These are phyloP conservation scores for Elysia crispata DNA, from an alignment of 2,888 invertebrate genomes.

Conservation along the genomic window DNA sequence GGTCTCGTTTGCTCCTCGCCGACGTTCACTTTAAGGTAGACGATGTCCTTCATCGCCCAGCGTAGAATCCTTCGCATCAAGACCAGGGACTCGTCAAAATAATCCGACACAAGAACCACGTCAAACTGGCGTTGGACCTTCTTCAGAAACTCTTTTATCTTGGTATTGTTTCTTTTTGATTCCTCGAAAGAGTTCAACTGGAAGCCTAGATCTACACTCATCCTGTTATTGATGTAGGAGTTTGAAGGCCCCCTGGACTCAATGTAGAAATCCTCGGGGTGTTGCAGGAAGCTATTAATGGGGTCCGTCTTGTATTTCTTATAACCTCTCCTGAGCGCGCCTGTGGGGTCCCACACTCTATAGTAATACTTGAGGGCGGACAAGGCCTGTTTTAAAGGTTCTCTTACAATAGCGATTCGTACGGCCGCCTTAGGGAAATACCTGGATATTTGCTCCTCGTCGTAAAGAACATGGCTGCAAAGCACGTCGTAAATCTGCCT, in stretches of 20 bases:
- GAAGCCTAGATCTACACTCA: conserved; percentile 54
- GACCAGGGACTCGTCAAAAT: background rate
- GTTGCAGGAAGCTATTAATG: conserved; percentile 52
- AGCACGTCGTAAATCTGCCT: conserved; percentile 55
- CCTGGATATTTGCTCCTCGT: conserved; percentile 48
- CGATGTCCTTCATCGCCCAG: background rate
- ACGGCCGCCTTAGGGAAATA: conserved; percentile 56
- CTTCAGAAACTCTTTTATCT: background rate
- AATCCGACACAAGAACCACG: background rate
- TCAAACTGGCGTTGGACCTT: background rate
- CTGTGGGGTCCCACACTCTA: conserved; percentile 44
- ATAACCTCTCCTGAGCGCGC: conserved; percentile 51
- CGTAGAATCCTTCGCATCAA: background rate
- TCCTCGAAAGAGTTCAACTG: conserved; percentile 26
- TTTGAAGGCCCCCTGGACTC: conserved; percentile 18
- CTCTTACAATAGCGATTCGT: conserved; percentile 59
- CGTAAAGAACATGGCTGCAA: conserved; percentile 63
- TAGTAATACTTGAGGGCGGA: conserved; percentile 56
- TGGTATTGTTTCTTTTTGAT: background rate
- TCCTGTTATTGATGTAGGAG: conserved; percentile 56
- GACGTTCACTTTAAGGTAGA: conserved; percentile 39
- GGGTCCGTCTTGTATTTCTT: conserved; percentile 39
- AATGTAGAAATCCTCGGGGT: conserved; percentile 56
- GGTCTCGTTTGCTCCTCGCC: background rate
- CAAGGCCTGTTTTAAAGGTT: conserved; percentile 58